phyloP scores from a whole-genome alignment of 2,113 vertebrate genomes.

The Psittacus erithacus region DNA sequence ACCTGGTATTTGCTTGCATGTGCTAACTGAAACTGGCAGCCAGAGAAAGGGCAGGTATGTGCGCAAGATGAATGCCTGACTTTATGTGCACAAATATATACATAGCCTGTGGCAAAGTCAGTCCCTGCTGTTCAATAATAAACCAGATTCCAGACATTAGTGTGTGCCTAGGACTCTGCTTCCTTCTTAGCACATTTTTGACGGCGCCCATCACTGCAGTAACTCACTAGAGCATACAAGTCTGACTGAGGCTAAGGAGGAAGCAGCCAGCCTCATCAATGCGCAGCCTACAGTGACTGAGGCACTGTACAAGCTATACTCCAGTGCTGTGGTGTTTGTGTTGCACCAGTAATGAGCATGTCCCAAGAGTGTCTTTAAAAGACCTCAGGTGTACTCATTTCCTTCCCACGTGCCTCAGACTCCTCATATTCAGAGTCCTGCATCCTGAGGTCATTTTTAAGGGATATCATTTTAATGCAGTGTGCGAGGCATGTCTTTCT shows the following conservation, averaged over 20 bases:
- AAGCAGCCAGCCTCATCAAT: background rate
- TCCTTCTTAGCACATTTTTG: background rate
- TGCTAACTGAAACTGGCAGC: background rate
- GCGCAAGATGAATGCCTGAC: background rate
- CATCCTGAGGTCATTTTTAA: background rate
- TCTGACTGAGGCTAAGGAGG: background rate
- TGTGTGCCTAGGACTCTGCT: background rate
- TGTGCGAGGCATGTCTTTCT: background rate
- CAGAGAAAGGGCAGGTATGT: slow-evolving; percentile 4
- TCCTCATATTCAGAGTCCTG: slow-evolving; percentile 3
- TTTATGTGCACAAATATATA: background rate
- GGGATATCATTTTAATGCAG: background rate
- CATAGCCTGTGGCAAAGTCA: slow-evolving; percentile 50
- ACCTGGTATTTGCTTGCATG: background rate
- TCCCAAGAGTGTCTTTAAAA: slow-evolving; percentile 14
- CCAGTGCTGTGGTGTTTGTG: background rate
- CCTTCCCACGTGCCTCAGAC: background rate
- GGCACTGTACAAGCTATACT: background rate
- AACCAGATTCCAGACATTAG: background rate
- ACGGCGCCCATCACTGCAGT: background rate
- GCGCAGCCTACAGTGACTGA: background rate
- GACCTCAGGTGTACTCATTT: slow-evolving; percentile 22
- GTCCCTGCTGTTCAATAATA: background rate
- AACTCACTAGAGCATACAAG: background rate
- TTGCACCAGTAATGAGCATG: background rate